Base-by-base conservation (phyloP, 2,888 invertebrate species). In the Hydriomena furcata region DNA sequence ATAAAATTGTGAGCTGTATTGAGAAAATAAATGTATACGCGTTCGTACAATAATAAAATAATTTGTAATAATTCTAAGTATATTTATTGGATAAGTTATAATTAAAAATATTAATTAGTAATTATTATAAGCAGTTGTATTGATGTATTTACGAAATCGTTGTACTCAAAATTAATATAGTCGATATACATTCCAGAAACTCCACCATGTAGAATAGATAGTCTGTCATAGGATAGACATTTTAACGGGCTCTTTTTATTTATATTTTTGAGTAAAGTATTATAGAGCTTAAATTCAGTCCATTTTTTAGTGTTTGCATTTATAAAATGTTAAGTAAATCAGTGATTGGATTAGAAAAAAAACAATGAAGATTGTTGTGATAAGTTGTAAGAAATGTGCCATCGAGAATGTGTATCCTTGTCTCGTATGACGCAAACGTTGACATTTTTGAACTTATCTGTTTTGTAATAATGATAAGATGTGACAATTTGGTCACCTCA, bases 1-100 rank as follows among this genome's bases (percentile, higher is more conserved):
- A 52, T 58, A 59, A 58, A 70, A 72, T 64, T 68, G 73, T 84
- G 84, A 86, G 84, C 85, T 86, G 82, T 85, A 87, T 79, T 77
- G 58, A 79, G 63, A 68, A 84, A 84, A 81, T 83, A 83, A 77
- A 81, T 87, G 89, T 90, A 90, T 90, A 90, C 89, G 89, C 89
- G 78, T 85, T 82, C 82, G 89, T 83, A 90, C 89, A 90, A 90
- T 90, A 89, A 76, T 79, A 74, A 73, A 68, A 71, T 82, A 80
- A 71, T 69, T 67, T 71, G 74, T 80, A 75, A 43, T 66, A 66
- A 66, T 66, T 60, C 45, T 84, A 84, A 86, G 80, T 50, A 66
- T 88, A 87, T 86, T 85, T 87, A 84, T 83, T 79, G 28, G 8
- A 54, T 85, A 86, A 85, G 85, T 71, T 73, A 73, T 65, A 65